Evolutionary conservation across 53 echinoderm and acorn worm genomes (phyloP).

Genomic region (Arbacia lixula): DNA sequence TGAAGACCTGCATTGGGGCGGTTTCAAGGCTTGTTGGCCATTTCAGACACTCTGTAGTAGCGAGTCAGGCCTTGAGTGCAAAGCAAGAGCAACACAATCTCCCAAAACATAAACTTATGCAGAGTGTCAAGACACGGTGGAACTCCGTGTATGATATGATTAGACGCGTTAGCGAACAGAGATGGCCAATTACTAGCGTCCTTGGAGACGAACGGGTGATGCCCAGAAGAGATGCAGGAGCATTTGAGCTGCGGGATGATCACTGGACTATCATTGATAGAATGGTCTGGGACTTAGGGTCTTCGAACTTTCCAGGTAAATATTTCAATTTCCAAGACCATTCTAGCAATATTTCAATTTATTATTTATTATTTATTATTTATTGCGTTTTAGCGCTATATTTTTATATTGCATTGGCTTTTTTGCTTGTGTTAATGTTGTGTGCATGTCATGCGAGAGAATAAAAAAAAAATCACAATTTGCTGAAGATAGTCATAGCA

Average conservation of each 20-base stretch:
- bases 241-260: slow-evolving; percentile 47
- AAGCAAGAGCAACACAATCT: slow-evolving; percentile 29
- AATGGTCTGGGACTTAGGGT: neutral
- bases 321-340: no score
- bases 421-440: no score
- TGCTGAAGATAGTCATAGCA: no score
- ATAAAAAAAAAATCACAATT: no score
- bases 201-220: slow-evolving; percentile 41
- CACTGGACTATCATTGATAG: slow-evolving; percentile 23
- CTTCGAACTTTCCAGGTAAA: neutral
- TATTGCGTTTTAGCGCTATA: no score
- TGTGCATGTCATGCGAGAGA: no score
- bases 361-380: no score
- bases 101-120: slow-evolving; percentile 25
- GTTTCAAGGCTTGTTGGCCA: slow-evolving; percentile 41
- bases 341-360: no score
- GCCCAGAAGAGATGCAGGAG: slow-evolving; percentile 15
- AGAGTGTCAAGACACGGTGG: slow-evolving; percentile 49
- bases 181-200: slow-evolving; percentile 30
- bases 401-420: no score
- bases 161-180: slow-evolving; percentile 15
- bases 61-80: neutral
- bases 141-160: slow-evolving; percentile 51
- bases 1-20: slow-evolving; percentile 31
- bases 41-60: slow-evolving; percentile 35